phyloP scores from a whole-genome alignment of 2,797 vertebrate genomes.

The Aplochiton taeniatus region DNA sequence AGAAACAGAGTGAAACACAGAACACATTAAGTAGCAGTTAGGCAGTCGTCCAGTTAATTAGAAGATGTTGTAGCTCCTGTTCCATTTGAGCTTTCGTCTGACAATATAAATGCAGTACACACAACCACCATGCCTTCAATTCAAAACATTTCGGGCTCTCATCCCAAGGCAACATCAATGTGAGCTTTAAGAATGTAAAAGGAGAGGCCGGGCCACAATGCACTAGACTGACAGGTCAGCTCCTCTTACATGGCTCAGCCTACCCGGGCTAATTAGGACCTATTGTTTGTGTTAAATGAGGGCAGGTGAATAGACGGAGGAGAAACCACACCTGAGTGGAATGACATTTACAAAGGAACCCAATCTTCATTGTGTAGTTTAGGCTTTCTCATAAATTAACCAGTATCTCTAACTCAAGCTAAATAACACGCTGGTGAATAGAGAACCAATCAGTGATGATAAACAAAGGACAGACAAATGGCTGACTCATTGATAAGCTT shows the following conservation, averaged over 20 bases:
- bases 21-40: no score
- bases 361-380: neutral
- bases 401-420: no score
- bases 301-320: neutral
- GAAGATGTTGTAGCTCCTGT: no score
- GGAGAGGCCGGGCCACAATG: neutral
- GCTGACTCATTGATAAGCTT: conserved; percentile 1
- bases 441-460: neutral
- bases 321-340: neutral
- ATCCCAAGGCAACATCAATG: neutral
- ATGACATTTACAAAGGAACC: conserved; percentile 5
- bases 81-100: no score
- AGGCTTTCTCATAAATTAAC: no score
- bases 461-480: neutral
- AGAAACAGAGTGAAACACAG: neutral
- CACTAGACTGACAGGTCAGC: neutral
- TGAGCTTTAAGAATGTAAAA: neutral
- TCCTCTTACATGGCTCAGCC: neutral
- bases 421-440: no score
- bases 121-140: neutral
- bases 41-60: no score
- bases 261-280: neutral
- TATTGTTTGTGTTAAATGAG: conserved; percentile 15
- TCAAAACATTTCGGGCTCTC: neutral
- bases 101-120: neutral